Percentiles rank a stretch among this genome's conserved stretches.
Conservation (phyloP, 2,797 vertebrate species). For the Microhierax caerulescens region DNA sequence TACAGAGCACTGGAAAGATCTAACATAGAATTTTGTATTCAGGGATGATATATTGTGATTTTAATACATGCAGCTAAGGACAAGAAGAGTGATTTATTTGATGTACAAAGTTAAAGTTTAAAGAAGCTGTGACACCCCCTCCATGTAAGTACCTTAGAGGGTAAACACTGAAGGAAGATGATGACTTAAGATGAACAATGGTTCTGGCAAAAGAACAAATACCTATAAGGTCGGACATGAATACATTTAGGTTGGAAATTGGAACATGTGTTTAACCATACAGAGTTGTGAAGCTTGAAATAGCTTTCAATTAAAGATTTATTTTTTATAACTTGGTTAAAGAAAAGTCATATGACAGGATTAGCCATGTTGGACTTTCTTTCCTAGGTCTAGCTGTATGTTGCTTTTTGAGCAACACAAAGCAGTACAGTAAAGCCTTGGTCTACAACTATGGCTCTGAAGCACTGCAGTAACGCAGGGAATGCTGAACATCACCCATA, state of each 20-base stretch:
- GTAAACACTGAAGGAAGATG: background rate
- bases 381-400: background rate
- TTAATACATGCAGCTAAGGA: background rate
- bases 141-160: background rate
- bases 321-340: background rate
- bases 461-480: background rate
- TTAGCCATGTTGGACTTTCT: background rate
- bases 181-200: background rate
- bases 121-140: background rate
- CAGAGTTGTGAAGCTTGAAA: background rate
- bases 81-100: background rate
- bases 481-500: background rate
- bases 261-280: background rate
- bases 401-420: background rate
- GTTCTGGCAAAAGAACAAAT: background rate
- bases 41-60: background rate
- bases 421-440: background rate
- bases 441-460: background rate
- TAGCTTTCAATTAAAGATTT: background rate
- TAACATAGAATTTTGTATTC: background rate
- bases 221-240: background rate
- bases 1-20: background rate
- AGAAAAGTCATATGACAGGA: background rate
- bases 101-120: background rate
- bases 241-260: background rate